Percentiles rank a stretch among this genome's conserved stretches.
These are phyloP conservation scores for Cantharis flavilabris DNA, from an alignment of 2,888 invertebrate species.

Conservation along the genomic window DNA sequence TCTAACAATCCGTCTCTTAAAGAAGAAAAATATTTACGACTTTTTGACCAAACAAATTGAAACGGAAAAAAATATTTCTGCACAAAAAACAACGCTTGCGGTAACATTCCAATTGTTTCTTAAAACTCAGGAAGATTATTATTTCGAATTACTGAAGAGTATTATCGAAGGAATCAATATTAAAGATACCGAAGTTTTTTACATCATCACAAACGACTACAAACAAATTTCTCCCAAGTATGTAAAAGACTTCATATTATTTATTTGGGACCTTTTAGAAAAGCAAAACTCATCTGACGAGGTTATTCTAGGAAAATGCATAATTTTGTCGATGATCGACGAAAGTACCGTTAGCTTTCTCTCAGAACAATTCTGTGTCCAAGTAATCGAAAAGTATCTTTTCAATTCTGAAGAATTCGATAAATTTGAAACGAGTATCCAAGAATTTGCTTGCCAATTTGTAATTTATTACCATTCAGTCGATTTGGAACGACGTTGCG, in stretches of 20 bases:
- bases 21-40: neutral
- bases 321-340: neutral
- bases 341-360: neutral
- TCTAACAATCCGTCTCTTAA: slow-evolving; percentile 3
- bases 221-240: neutral
- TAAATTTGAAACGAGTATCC: neutral
- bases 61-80: slow-evolving; percentile 11
- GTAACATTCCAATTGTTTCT: slow-evolving; percentile 8
- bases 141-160: slow-evolving; percentile 6
- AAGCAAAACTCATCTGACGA: neutral
- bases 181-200: slow-evolving; percentile 14
- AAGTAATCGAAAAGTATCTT: slow-evolving; percentile 1
- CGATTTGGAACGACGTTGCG: neutral
- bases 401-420: neutral
- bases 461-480: neutral
- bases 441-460: neutral
- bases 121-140: slow-evolving; percentile 11
- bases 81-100: slow-evolving; percentile 5
- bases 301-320: neutral
- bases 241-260: neutral
- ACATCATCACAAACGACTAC: neutral
- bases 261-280: slow-evolving; percentile 2
- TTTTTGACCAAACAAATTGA: neutral
- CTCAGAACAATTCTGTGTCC: neutral
- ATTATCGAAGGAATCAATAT: neutral